Percentiles rank a stretch among this genome's conserved stretches.
Conservation (phyloP, 2,888 invertebrate species). For the Xestoiulus laeticollis region DNA sequence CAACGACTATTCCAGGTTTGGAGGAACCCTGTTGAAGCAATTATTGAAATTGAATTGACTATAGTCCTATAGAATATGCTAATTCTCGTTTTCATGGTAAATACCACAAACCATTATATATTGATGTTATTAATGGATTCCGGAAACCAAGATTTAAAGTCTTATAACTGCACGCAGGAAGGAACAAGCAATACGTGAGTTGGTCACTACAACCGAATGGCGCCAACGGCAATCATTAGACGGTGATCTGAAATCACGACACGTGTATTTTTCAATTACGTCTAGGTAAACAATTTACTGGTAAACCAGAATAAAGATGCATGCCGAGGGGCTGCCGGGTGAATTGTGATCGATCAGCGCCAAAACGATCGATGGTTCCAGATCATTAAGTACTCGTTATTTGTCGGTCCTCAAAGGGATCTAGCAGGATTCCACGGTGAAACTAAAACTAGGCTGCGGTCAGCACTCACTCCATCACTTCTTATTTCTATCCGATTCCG, state of each 20-base stretch:
- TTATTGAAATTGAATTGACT: too few relatives aligned
- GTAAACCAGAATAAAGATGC: background rate
- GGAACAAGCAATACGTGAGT: background rate
- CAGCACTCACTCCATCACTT: slow-evolving; percentile 23
- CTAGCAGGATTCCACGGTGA: background rate
- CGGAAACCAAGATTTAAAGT: too few relatives aligned
- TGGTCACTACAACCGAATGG: background rate
- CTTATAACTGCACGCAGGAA: too few relatives aligned
- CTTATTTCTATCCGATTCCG: slow-evolving; percentile 24
- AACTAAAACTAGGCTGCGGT: slow-evolving; percentile 8
- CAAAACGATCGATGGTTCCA: background rate
- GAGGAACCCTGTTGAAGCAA: too few relatives aligned
- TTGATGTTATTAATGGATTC: too few relatives aligned
- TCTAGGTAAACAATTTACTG: background rate
- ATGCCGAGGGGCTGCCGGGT: background rate
- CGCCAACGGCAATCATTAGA: background rate
- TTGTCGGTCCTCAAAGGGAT: slow-evolving; percentile 37
- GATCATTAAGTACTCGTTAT: slow-evolving; percentile 24
- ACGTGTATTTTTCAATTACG: slow-evolving; percentile 6
- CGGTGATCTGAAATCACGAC: background rate
- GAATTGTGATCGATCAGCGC: slow-evolving; percentile 23
- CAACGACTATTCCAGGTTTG: too few relatives aligned
- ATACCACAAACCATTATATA: too few relatives aligned
- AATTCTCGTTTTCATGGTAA: too few relatives aligned
- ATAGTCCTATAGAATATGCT: too few relatives aligned